Evolutionary conservation across 2,113 vertebrate species (phyloP).

Genomic region (rabbit (Oryctolagus cuniculus)): mOryCun1.1 NC_091442.1:3501001-3501500

Average conservation of each 20-base stretch:
- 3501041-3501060: not conserved
- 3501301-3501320: too few species aligned
- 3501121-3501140: not conserved
- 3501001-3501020: not conserved
- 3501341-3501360: too few species aligned
- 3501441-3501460: too few species aligned
- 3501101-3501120: not conserved
- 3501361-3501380: too few species aligned
- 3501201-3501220: not conserved
- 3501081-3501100: not conserved
- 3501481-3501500: too few species aligned
- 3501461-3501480: too few species aligned
- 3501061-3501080: not conserved
- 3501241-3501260: not conserved
- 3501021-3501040: rapidly evolving
- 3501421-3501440: too few species aligned
- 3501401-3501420: too few species aligned
- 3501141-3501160: not conserved
- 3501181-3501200: not conserved
- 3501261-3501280: too few species aligned
- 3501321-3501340: too few species aligned
- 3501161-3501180: not conserved
- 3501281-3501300: too few species aligned
- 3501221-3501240: not conserved
- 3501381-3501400: too few species aligned